A percentile compares a stretch with the other conserved stretches of the same genome.
These are phyloP conservation scores for Sebastes taczanowskii DNA, from an alignment of 2,797 vertebrate genomes.

Conservation along the genomic window DNA sequence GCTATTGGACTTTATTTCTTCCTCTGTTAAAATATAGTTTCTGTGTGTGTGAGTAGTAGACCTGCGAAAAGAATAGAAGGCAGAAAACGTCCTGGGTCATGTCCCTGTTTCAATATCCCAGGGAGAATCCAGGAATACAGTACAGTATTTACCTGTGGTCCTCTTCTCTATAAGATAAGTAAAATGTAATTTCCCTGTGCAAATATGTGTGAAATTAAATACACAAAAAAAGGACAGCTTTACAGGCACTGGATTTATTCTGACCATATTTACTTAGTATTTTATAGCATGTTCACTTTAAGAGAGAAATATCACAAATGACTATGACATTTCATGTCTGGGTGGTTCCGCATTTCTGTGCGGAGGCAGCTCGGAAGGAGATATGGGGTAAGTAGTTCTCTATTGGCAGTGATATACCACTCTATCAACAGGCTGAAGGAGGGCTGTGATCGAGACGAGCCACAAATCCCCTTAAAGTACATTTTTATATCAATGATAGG, in stretches of 20 bases:
- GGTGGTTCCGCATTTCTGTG: conserved; percentile 65
- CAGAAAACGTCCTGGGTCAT: conserved; percentile 39
- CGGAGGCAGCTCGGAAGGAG: conserved; percentile 45
- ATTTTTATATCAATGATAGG: conserved; percentile 53
- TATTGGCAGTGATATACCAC: conserved; percentile 51
- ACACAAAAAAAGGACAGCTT: conserved; percentile 82
- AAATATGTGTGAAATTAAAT: conserved; percentile 92
- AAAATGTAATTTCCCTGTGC: conserved; percentile 90
- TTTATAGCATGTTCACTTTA: conserved; percentile 76
- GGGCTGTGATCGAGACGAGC: conserved; percentile 53
- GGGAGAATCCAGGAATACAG: conserved; percentile 55
- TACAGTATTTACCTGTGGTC: conserved; percentile 72
- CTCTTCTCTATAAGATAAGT: conserved; percentile 84
- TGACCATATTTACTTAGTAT: conserved; percentile 72
- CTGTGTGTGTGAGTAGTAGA: conserved; percentile 3
- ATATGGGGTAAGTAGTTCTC: conserved; percentile 51
- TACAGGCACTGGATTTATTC: conserved; percentile 74
- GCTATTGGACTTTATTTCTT: rapidly evolving
- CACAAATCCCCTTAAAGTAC: conserved; percentile 49
- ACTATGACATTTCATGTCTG: conserved; percentile 77
- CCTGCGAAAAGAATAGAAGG: conserved; percentile 10
- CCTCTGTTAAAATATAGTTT: background rate
- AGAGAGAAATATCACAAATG: conserved; percentile 64
- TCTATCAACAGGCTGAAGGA: conserved; percentile 46
- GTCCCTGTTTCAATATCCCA: conserved; percentile 68